phyloP scores from a whole-genome alignment of 2,797 vertebrate genomes.

The Enteromius paludinosus region DNA sequence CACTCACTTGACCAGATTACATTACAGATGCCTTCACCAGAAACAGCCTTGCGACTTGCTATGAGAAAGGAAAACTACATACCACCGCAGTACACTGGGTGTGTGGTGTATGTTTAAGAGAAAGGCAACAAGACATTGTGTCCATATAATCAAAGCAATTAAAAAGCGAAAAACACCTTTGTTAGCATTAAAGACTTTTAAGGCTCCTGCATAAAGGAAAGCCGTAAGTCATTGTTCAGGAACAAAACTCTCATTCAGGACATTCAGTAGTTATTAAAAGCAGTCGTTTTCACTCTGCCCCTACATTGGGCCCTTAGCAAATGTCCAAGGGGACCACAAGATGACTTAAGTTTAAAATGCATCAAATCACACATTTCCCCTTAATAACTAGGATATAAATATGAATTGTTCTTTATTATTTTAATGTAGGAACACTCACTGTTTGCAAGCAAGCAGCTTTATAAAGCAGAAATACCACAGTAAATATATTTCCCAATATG shows the following conservation, averaged over 20 bases:
- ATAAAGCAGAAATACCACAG: neutral
- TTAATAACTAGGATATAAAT: no score
- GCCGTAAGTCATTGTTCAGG: neutral
- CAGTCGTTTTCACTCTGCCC: neutral
- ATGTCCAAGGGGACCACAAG: neutral
- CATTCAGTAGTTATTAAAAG: neutral
- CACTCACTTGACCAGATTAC: conserved; percentile 41
- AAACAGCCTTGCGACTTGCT: conserved; percentile 27
- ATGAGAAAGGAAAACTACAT: conserved; percentile 40
- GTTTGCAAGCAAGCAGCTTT: neutral
- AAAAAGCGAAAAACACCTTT: neutral
- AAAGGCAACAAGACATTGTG: neutral
- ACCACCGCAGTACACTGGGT: conserved; percentile 11
- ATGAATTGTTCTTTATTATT: neutral
- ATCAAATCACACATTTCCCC: neutral
- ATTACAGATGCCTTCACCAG: conserved; percentile 33
- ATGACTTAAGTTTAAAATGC: neutral
- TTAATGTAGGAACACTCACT: neutral
- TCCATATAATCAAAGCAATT: conserved; percentile 1
- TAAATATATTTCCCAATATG: neutral
- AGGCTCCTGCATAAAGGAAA: neutral
- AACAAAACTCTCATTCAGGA: neutral
- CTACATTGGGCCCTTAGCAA: neutral
- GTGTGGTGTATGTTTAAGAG: conserved; percentile 19
- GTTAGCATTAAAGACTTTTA: neutral